phyloP scores from a whole-genome alignment of 2,888 invertebrate species.

The Morinoia aosen region DNA sequence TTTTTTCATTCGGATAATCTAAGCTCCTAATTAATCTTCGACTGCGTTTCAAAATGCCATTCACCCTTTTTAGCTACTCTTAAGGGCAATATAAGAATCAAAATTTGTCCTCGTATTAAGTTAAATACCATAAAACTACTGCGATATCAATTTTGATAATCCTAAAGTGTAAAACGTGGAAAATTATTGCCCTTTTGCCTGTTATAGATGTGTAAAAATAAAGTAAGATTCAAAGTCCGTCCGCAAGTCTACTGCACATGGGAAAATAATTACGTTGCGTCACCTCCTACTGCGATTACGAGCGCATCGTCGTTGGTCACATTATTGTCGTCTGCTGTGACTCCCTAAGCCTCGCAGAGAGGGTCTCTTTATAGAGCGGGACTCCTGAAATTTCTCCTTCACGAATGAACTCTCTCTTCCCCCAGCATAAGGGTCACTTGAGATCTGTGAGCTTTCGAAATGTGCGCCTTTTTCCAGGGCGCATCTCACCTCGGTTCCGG shows the following conservation, averaged over 20 bases:
- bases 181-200: neutral
- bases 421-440: slow-evolving; percentile 24
- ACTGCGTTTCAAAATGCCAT: too few species aligned
- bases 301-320: slow-evolving; percentile 32
- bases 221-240: neutral
- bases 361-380: neutral
- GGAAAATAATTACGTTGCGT: slow-evolving; percentile 15
- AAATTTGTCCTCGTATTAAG: neutral
- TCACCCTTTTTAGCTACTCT: too few species aligned
- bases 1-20: too few species aligned
- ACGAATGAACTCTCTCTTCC: neutral
- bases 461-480: slow-evolving; percentile 4
- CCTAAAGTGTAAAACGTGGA: neutral
- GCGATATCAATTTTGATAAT: neutral
- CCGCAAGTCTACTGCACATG: neutral
- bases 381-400: neutral
- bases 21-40: too few species aligned
- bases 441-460: neutral
- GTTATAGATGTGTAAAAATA: neutral
- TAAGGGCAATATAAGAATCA: too few species aligned
- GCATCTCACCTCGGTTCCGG: slow-evolving; percentile 34
- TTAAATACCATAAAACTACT: neutral
- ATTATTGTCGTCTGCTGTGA: slow-evolving; percentile 30
- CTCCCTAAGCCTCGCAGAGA: slow-evolving; percentile 26
- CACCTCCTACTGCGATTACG: neutral